Evolutionary conservation across 2,113 vertebrate genomes (phyloP).

Genomic region (Pandion haliaetus): DNA sequence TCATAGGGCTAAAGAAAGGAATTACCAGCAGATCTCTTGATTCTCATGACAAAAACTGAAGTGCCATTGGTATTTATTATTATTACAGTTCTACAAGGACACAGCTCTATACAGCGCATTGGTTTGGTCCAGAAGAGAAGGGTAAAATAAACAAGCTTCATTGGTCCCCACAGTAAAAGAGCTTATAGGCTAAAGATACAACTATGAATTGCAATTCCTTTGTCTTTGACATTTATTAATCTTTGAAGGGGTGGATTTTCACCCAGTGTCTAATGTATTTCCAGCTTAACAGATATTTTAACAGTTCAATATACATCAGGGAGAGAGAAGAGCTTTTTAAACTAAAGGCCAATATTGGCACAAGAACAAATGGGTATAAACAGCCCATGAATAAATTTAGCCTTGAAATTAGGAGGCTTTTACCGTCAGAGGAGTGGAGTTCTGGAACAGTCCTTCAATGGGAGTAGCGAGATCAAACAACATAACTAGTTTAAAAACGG

Average conservation of each 20-base stretch:
- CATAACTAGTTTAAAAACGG: neutral
- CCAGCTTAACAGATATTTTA: slow-evolving; percentile 51
- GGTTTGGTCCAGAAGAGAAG: neutral
- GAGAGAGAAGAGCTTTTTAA: slow-evolving; percentile 30
- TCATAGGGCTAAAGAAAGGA: neutral
- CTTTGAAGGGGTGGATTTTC: slow-evolving; percentile 51
- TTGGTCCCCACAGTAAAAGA: neutral
- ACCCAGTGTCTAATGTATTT: slow-evolving; percentile 35
- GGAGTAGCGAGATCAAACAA: neutral
- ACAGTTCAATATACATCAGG: slow-evolving; percentile 27
- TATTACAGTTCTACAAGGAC: neutral
- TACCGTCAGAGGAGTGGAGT: neutral
- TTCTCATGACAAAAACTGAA: neutral
- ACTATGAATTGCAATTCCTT: neutral
- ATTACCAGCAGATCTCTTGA: neutral
- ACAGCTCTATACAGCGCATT: neutral
- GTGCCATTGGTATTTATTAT: neutral
- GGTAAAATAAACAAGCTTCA: neutral
- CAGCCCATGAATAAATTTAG: slow-evolving; percentile 46
- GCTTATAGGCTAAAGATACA: slow-evolving; percentile 12
- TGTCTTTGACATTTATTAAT: slow-evolving; percentile 35
- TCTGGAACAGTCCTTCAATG: slow-evolving; percentile 4
- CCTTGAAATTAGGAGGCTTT: slow-evolving; percentile 35
- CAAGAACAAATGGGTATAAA: slow-evolving; percentile 49
- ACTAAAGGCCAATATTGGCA: slow-evolving; percentile 32